phyloP scores from a whole-genome alignment of 2,888 invertebrate genomes.

The Amaurobius ferox region DNA sequence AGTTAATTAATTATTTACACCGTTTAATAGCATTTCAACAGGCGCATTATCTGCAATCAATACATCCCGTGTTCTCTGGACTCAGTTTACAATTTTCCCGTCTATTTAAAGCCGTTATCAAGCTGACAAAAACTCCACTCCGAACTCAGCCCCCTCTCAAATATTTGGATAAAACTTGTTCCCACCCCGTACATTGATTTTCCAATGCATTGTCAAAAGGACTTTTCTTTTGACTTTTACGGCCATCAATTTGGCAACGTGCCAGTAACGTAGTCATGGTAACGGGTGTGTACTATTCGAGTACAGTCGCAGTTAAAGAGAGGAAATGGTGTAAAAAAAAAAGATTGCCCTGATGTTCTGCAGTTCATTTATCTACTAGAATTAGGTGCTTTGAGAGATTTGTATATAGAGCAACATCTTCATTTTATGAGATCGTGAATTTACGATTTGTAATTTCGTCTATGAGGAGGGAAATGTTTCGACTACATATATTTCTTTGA shows the following conservation, averaged over 20 bases:
- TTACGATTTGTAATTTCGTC: slow-evolving; percentile 3
- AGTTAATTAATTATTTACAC: neutral
- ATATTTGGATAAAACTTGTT: slow-evolving; percentile 14
- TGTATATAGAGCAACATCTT: neutral
- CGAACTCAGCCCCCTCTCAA: slow-evolving; percentile 1
- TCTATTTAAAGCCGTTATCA: neutral
- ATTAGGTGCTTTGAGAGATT: neutral
- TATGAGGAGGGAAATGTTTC: too few relatives aligned
- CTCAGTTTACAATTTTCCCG: slow-evolving; percentile 1
- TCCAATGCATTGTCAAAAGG: slow-evolving; percentile 3
- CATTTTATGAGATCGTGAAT: neutral
- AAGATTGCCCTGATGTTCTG: neutral
- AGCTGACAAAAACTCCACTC: neutral
- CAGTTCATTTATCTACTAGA: neutral
- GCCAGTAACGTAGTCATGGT: neutral
- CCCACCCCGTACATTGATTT: slow-evolving; percentile 5
- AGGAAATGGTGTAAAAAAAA: neutral
- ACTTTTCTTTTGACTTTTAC: slow-evolving; percentile 9
- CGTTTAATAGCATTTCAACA: slow-evolving; percentile 4
- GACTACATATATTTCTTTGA: too few relatives aligned
- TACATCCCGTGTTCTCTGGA: neutral
- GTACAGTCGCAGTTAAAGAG: slow-evolving; percentile 11
- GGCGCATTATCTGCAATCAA: neutral
- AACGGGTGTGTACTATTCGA: neutral
- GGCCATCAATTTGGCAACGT: neutral